Conservation (phyloP, 2,113 vertebrate species). For the Dasypus novemcinctus region DNA sequence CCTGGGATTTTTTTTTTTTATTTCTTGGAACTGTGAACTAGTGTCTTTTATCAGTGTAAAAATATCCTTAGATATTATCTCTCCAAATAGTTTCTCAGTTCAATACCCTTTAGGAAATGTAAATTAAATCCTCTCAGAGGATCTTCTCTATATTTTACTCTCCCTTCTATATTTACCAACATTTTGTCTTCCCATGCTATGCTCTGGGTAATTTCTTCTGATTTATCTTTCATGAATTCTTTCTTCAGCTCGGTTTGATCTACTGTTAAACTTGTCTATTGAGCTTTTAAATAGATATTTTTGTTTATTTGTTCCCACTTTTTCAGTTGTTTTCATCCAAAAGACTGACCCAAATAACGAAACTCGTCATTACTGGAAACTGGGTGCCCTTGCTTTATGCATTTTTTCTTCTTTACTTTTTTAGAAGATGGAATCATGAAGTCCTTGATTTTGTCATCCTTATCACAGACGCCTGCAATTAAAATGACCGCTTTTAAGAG, state of each 20-base stretch:
- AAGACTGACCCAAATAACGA: neutral
- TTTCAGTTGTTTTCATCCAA: neutral
- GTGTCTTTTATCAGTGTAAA: neutral
- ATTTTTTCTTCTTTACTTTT: neutral
- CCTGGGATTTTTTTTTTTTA: neutral
- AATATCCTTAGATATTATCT: neutral
- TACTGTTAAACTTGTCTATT: neutral
- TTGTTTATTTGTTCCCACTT: neutral
- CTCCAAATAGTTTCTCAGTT: neutral
- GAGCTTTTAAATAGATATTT: neutral
- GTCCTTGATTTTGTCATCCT: neutral
- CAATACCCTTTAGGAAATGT: neutral
- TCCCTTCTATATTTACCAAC: neutral
- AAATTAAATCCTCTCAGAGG: neutral
- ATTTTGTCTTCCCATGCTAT: neutral
- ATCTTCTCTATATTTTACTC: neutral
- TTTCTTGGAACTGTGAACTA: neutral
- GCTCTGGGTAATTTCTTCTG: slow-evolving; percentile 4
- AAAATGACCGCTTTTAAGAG: neutral
- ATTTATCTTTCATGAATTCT: slow-evolving; percentile 27
- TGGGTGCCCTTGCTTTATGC: neutral
- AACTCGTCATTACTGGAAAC: neutral
- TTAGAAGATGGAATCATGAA: neutral
- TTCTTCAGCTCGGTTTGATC: neutral
- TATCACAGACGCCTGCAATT: neutral